Evolutionary conservation across 2,888 invertebrate genomes (phyloP).

Genomic region (Tribolium freemani): DNA sequence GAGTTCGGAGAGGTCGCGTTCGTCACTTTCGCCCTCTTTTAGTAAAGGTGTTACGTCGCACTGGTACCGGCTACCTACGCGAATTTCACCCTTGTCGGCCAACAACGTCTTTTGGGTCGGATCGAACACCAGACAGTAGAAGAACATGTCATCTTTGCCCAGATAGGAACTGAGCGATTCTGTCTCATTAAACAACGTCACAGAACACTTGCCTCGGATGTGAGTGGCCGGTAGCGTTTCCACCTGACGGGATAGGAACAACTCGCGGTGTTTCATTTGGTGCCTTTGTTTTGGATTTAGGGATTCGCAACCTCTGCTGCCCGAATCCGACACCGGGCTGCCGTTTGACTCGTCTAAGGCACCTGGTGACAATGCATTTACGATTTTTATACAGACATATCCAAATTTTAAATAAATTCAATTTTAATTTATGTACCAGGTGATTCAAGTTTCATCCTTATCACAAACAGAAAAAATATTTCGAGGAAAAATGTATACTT

Average conservation of each 20-base stretch:
- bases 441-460: neutral
- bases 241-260: conserved; percentile 97
- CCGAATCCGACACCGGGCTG: conserved; percentile 57
- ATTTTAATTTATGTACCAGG: neutral
- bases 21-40: conserved; percentile 75
- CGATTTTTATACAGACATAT: neutral
- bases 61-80: conserved; percentile 95
- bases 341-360: conserved; percentile 66
- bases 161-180: conserved; percentile 97
- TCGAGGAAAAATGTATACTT: too few relatives aligned
- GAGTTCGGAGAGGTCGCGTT: conserved; percentile 71
- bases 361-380: conserved; percentile 56
- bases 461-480: too few relatives aligned
- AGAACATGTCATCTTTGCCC: conserved; percentile 98
- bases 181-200: conserved; percentile 98
- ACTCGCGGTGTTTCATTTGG: conserved; percentile 97
- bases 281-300: conserved; percentile 90
- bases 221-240: conserved; percentile 99
- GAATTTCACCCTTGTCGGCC: conserved; percentile 98
- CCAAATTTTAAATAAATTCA: neutral
- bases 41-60: conserved; percentile 90
- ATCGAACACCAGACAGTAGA: conserved; percentile 99
- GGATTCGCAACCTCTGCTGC: conserved; percentile 67
- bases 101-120: conserved; percentile 98
- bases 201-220: conserved; percentile 99